Conservation (phyloP, 2,113 vertebrate species). For the Chitala chitala region DNA sequence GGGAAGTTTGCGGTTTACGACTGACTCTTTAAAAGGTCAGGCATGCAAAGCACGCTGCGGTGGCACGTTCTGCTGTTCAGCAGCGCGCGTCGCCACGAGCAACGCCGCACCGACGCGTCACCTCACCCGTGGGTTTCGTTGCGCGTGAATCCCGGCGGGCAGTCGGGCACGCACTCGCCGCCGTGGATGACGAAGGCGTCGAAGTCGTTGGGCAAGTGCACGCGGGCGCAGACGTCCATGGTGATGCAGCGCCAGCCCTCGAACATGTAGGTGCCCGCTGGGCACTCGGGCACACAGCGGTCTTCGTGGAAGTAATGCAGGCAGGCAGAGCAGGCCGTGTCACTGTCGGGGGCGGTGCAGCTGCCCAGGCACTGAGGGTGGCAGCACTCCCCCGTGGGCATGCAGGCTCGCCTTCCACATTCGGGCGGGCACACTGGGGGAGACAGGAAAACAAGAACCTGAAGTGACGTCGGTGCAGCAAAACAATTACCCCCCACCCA, state of each 20-base stretch:
- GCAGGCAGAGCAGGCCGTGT: constrained; percentile 81
- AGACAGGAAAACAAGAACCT: constrained; percentile 7
- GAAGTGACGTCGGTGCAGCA: background rate
- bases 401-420: constrained; percentile 78
- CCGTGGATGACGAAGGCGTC: constrained; percentile 84
- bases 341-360: constrained; percentile 71
- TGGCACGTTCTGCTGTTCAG: no score
- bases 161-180: constrained; percentile 86
- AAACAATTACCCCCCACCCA: background rate
- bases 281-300: constrained; percentile 80
- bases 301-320: constrained; percentile 82
- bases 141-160: constrained; percentile 84
- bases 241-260: constrained; percentile 95
- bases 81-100: no score
- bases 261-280: constrained; percentile 80
- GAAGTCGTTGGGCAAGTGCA: constrained; percentile 59
- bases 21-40: no score
- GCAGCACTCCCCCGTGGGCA: constrained; percentile 77
- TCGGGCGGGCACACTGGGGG: constrained; percentile 77
- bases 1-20: no score
- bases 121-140: constrained; percentile 67
- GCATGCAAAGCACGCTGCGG: no score
- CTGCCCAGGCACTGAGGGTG: constrained; percentile 91
- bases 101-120: no score
- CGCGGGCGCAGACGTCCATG: constrained; percentile 73